These are phyloP conservation scores for Sitobion miscanthi DNA, from an alignment of 1,140 invertebrate species.

Conservation along the genomic window DNA sequence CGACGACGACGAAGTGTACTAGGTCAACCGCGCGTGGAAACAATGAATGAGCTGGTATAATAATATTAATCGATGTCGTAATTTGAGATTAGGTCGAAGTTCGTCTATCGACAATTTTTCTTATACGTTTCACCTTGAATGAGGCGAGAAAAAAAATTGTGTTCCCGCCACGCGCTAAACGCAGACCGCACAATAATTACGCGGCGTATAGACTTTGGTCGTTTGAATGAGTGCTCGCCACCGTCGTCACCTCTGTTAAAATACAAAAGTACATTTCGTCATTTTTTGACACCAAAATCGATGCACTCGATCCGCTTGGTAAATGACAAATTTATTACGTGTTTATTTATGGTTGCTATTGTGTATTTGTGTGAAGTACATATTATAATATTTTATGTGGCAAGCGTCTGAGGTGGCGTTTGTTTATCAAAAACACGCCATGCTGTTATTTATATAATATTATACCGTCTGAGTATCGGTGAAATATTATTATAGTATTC, in stretches of 20 bases:
- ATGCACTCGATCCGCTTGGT: not conserved
- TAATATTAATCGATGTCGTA: not conserved
- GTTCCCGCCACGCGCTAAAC: not conserved
- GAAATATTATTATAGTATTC: not conserved
- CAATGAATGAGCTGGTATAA: not conserved
- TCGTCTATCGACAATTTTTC: not conserved
- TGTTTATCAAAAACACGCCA: not conserved
- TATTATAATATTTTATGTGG: not conserved
- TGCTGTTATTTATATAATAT: not conserved
- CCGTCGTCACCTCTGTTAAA: not conserved
- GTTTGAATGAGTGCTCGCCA: not conserved
- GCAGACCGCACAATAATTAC: not conserved
- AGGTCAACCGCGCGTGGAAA: not conserved
- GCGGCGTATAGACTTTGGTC: not conserved
- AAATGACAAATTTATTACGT: too few relatives aligned
- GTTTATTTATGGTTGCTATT: too few relatives aligned
- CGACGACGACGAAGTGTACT: not conserved
- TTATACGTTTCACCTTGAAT: not conserved
- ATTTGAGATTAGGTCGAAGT: not conserved
- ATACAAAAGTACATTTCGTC: not conserved
- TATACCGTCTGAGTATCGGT: not conserved
- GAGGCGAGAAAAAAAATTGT: not conserved
- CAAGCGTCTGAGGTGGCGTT: not conserved
- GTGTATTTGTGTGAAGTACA: too few relatives aligned
- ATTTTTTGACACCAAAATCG: not conserved